Percentiles rank a stretch among this genome's conserved stretches.
These are phyloP conservation scores for Bungarus multicinctus DNA, from an alignment of 2,113 vertebrate species.

Conservation along the genomic window DNA sequence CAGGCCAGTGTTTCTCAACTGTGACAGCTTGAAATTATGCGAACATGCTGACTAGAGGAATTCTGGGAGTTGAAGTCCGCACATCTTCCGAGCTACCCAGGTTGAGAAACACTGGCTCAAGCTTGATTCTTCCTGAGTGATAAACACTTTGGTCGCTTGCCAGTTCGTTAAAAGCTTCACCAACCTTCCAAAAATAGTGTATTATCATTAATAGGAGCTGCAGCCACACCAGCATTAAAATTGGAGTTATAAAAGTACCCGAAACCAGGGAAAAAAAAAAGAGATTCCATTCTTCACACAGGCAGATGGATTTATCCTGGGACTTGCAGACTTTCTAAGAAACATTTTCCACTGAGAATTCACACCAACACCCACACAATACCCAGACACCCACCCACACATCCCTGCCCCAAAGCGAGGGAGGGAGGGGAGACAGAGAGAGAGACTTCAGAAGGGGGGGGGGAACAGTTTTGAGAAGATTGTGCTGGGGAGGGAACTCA, in stretches of 20 bases:
- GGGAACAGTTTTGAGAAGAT: not conserved
- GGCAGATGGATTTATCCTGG: not conserved
- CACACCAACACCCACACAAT: not conserved
- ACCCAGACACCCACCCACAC: too few species aligned
- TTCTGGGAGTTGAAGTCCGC: not conserved
- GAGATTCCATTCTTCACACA: not conserved
- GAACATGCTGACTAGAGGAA: not conserved
- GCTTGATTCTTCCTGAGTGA: not conserved
- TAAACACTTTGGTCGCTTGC: not conserved
- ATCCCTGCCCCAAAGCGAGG: too few species aligned
- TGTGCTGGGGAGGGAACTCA: not conserved
- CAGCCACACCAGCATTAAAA: not conserved
- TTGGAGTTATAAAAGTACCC: not conserved
- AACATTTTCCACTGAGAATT: not conserved
- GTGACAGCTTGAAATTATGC: not conserved
- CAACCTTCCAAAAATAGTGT: not conserved
- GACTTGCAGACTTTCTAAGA: not conserved
- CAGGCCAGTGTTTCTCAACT: not conserved
- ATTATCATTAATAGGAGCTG: not conserved
- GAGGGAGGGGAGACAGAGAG: not conserved
- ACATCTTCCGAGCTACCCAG: too few species aligned
- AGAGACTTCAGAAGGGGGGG: not conserved
- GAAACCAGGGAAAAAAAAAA: not conserved
- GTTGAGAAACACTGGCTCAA: not conserved
- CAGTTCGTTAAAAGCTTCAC: not conserved